These are phyloP conservation scores for Lasioglossum figueresi DNA, from an alignment of 2,888 invertebrate species.

Conservation along the genomic window DNA sequence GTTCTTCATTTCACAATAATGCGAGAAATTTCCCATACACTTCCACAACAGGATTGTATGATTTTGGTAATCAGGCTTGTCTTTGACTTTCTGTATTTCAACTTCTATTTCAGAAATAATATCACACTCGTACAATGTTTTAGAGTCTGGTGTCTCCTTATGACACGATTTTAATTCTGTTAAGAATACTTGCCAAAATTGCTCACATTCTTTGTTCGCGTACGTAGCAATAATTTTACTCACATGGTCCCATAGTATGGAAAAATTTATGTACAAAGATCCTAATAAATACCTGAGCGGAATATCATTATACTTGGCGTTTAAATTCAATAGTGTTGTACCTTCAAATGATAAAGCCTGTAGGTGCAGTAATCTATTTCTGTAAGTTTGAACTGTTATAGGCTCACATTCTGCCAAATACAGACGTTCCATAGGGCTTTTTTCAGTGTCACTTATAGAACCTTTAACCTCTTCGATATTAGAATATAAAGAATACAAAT, in stretches of 20 bases:
- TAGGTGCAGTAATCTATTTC: conserved; percentile 90
- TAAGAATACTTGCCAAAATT: conserved; percentile 91
- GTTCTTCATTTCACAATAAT: conserved; percentile 92
- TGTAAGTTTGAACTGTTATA: conserved; percentile 91
- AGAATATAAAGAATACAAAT: conserved; percentile 90
- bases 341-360: conserved; percentile 88
- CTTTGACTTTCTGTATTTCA: conserved; percentile 82
- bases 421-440: conserved; percentile 72
- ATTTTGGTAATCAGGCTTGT: conserved; percentile 89
- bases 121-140: conserved; percentile 70
- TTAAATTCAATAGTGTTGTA: conserved; percentile 83
- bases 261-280: conserved; percentile 93
- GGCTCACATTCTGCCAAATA: conserved; percentile 89
- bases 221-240: conserved; percentile 90
- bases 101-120: conserved; percentile 67
- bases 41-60: conserved; percentile 93
- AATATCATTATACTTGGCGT: conserved; percentile 87
- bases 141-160: conserved; percentile 59
- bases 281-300: conserved; percentile 93
- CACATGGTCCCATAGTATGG: conserved; percentile 94
- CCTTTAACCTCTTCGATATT: conserved; percentile 84
- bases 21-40: conserved; percentile 89
- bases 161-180: conserved; percentile 85
- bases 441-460: conserved; percentile 75
- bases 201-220: conserved; percentile 85